phyloP scores from a whole-genome alignment of 2,113 vertebrate species.

The Hippoglossus stenolepis region DNA sequence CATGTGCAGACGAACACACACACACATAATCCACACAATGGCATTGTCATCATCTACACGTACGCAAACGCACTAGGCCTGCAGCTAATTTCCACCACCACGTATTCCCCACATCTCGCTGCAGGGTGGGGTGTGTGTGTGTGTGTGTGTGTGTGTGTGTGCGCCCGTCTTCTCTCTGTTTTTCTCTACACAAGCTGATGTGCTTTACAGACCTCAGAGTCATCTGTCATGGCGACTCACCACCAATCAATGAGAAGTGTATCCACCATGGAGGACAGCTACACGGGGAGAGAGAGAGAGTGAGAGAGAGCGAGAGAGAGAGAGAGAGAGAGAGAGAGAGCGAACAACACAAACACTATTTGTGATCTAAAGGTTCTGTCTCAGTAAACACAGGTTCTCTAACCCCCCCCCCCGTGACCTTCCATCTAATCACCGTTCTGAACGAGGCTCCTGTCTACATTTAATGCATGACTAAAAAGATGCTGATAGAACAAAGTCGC shows the following conservation, averaged over 20 bases:
- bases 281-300: not conserved
- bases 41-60: not conserved
- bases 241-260: conserved; percentile 29
- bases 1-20: too few relatives aligned
- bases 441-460: conserved; percentile 37
- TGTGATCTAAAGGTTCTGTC: not conserved
- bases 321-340: not conserved
- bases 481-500: conserved; percentile 35
- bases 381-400: conserved; percentile 41
- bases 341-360: not conserved
- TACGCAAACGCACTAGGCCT: not conserved
- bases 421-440: conserved; percentile 33
- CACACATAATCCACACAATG: too few relatives aligned
- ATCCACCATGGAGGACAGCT: conserved; percentile 17
- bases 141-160: too few relatives aligned
- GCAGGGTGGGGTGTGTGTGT: too few relatives aligned
- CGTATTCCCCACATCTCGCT: too few relatives aligned
- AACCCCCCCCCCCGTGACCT: conserved; percentile 37
- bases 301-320: not conserved
- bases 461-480: conserved; percentile 54
- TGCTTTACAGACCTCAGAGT: conserved; percentile 40
- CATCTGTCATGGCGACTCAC: conserved; percentile 28
- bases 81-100: too few relatives aligned
- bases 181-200: conserved; percentile 1
- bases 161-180: not conserved